These are phyloP conservation scores for Thinocorus orbignyianus DNA, from an alignment of 2,113 vertebrate species.

Conservation along the genomic window DNA sequence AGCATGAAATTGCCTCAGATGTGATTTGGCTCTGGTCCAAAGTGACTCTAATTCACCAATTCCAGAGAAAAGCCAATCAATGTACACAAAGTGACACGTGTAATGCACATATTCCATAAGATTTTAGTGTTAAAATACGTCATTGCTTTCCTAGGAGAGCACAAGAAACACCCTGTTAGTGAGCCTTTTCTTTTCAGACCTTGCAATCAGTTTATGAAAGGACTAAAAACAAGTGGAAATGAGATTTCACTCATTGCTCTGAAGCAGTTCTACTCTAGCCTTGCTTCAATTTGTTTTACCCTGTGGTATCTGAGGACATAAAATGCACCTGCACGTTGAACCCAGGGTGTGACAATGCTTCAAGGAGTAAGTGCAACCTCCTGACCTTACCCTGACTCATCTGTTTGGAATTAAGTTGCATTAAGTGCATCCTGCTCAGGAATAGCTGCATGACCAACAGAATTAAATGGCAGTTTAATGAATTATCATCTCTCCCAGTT, in stretches of 20 bases:
- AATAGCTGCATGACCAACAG: background rate
- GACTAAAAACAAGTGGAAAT: background rate
- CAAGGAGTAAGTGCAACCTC: background rate
- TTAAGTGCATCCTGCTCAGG: background rate
- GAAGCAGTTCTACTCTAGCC: background rate
- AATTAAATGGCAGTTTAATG: background rate
- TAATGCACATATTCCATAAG: background rate
- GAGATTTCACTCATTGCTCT: background rate
- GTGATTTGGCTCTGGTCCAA: slow-evolving; percentile 38
- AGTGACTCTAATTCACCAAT: slow-evolving; percentile 19
- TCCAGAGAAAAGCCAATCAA: slow-evolving; percentile 21
- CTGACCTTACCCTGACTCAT: background rate
- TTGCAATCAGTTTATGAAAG: background rate
- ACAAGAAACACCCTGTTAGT: background rate
- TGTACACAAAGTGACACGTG: background rate
- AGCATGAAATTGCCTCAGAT: slow-evolving; percentile 50
- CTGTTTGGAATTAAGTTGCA: background rate
- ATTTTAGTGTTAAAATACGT: background rate
- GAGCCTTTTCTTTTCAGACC: background rate
- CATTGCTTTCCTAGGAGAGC: background rate
- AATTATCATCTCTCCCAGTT: background rate
- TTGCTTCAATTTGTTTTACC: background rate
- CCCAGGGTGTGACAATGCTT: background rate
- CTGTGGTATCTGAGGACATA: background rate
- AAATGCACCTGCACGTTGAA: background rate